Evolutionary conservation across 2,797 vertebrate genomes (phyloP).

Genomic region (Poeciliopsis paucimaculata): DNA sequence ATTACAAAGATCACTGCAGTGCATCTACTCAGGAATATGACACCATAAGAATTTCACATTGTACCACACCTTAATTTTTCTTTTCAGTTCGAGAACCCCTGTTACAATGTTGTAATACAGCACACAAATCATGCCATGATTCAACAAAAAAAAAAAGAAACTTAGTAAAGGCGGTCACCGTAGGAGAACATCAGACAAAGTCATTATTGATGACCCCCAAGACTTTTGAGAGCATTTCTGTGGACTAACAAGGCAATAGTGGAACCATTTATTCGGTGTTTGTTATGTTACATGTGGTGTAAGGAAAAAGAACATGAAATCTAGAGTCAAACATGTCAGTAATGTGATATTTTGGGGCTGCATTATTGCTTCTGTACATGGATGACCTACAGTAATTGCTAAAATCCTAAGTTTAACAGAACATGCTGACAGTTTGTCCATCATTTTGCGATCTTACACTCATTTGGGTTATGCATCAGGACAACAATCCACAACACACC

Average conservation of each 20-base stretch:
- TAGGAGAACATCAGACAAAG: not conserved
- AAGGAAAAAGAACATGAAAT: not conserved
- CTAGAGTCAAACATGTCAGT: not conserved
- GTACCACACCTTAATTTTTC: not conserved
- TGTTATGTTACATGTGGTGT: not conserved
- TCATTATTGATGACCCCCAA: not conserved
- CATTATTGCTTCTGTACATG: not conserved
- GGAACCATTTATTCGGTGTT: not conserved
- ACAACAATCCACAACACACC: not conserved
- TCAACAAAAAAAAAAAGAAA: not conserved
- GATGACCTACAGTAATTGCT: not conserved
- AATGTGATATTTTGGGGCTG: not conserved
- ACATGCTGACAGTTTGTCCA: not conserved
- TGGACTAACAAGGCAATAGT: not conserved
- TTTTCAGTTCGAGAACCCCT: not conserved
- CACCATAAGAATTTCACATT: not conserved
- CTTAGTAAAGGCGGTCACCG: not conserved
- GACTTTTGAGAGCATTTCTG: not conserved
- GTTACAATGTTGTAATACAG: not conserved
- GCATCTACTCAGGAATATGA: not conserved
- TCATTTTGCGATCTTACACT: not conserved
- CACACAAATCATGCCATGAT: not conserved
- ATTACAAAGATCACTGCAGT: not conserved
- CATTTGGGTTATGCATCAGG: not conserved
- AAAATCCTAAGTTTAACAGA: not conserved